Percentiles rank a stretch among this genome's conserved stretches.
Evolutionary conservation across 1,140 invertebrate genomes (phyloP).

Genomic region (Diprion similis): DNA sequence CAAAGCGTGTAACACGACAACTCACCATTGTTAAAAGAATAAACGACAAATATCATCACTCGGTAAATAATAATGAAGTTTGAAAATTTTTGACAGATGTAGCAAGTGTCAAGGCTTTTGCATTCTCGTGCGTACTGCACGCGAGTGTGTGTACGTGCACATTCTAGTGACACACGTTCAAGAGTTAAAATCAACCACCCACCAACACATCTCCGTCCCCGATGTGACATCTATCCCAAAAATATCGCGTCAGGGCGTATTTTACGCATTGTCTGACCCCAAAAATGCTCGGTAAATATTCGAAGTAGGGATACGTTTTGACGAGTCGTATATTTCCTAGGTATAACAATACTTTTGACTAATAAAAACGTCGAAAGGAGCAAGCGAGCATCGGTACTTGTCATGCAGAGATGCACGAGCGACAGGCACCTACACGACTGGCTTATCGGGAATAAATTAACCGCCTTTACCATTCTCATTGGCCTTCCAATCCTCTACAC

Average conservation of each 20-base stretch:
- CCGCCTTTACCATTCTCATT: neutral
- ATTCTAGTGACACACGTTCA: neutral
- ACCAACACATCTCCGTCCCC: conserved; percentile 31
- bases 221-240: conserved; percentile 53
- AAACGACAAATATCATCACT: neutral
- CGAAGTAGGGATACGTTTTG: too few species aligned
- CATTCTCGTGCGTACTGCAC: conserved; percentile 2
- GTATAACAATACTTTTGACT: conserved; percentile 30
- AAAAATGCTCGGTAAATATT: too few species aligned
- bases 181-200: conserved; percentile 13
- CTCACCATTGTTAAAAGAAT: neutral
- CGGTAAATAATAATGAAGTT: too few species aligned
- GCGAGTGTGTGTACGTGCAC: neutral
- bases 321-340: neutral
- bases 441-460: neutral
- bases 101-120: neutral
- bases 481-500: neutral
- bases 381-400: conserved; percentile 27
- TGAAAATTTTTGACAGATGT: conserved; percentile 1
- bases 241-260: conserved; percentile 44
- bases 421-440: conserved; percentile 30
- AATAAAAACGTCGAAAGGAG: conserved; percentile 29
- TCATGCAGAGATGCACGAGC: conserved; percentile 41
- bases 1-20: too few species aligned
- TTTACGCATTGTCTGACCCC: conserved; percentile 24